Evolutionary conservation across 2,888 invertebrate species (phyloP).

Genomic region (Andrena bucephala): DNA sequence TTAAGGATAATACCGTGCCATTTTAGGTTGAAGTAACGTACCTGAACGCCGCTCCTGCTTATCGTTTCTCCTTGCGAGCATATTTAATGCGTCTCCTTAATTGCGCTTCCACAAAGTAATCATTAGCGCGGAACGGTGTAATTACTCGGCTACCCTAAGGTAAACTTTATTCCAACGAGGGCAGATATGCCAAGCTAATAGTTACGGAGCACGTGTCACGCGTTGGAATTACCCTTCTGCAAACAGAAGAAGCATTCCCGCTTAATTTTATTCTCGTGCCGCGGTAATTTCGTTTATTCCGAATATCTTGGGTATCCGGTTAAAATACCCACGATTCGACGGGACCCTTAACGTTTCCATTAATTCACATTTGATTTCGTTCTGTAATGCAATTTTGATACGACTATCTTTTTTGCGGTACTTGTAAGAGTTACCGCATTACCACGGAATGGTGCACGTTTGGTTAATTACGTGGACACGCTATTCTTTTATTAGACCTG

Average conservation of each 20-base stretch:
- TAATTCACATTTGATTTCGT: background rate
- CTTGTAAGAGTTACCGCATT: background rate
- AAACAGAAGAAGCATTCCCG: slow-evolving; percentile 15
- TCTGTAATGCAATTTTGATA: background rate
- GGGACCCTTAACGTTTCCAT: background rate
- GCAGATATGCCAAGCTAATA: background rate
- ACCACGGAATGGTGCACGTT: slow-evolving; percentile 21
- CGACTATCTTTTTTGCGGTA: background rate
- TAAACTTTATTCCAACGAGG: slow-evolving; percentile 25
- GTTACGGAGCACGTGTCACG: slow-evolving; percentile 40
- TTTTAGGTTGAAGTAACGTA: slow-evolving; percentile 41
- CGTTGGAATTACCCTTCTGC: slow-evolving; percentile 11
- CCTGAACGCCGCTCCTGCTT: slow-evolving; percentile 39
- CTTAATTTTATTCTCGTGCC: background rate
- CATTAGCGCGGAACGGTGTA: slow-evolving; percentile 51
- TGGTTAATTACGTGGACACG: slow-evolving; percentile 22
- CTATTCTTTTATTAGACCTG: slow-evolving; percentile 12
- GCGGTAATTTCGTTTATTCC: background rate
- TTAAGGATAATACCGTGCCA: slow-evolving; percentile 45
- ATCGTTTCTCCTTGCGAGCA: slow-evolving; percentile 42
- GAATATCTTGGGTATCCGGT: background rate
- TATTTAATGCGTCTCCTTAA: slow-evolving; percentile 55
- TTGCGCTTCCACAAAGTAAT: slow-evolving; percentile 48
- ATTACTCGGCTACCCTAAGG: slow-evolving; percentile 30
- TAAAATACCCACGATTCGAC: background rate